These are phyloP conservation scores for Peromyscus attwateri DNA, from an alignment of 2,797 vertebrate species.

Conservation along the genomic window DNA sequence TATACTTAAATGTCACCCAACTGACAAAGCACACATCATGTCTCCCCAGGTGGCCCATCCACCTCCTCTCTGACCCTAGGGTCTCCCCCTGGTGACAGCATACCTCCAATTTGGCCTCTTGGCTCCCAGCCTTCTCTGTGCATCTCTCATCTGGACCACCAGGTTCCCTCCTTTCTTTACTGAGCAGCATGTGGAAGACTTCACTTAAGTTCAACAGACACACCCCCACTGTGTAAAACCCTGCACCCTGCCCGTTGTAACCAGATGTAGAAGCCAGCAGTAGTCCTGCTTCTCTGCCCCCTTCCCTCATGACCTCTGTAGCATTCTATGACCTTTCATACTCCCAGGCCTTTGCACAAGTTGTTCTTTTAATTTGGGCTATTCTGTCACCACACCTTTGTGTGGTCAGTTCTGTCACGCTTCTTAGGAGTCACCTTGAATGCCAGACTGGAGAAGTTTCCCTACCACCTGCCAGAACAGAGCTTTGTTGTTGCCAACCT, in stretches of 20 bases:
- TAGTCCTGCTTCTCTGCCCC: too few relatives aligned
- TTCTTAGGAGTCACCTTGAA: background rate
- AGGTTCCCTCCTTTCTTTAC: background rate
- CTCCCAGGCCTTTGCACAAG: background rate
- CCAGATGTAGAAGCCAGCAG: background rate
- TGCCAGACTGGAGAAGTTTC: background rate
- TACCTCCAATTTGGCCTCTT: background rate
- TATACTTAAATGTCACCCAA: background rate
- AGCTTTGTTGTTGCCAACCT: rapidly evolving
- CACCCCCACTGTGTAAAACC: background rate
- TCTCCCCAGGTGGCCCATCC: background rate
- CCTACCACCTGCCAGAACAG: rapidly evolving
- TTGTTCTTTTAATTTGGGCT: background rate
- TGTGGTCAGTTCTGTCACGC: rapidly evolving
- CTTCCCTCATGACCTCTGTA: background rate
- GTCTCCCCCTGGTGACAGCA: rapidly evolving
- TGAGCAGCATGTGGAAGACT: background rate
- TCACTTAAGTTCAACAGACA: background rate
- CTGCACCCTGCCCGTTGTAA: too few relatives aligned
- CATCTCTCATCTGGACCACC: background rate
- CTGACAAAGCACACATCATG: background rate
- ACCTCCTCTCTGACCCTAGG: background rate
- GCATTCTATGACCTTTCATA: background rate
- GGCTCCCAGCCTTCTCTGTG: background rate
- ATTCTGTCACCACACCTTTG: background rate